phyloP scores from a whole-genome alignment of 1,140 invertebrate species.

The Trichoplusia ni region DNA sequence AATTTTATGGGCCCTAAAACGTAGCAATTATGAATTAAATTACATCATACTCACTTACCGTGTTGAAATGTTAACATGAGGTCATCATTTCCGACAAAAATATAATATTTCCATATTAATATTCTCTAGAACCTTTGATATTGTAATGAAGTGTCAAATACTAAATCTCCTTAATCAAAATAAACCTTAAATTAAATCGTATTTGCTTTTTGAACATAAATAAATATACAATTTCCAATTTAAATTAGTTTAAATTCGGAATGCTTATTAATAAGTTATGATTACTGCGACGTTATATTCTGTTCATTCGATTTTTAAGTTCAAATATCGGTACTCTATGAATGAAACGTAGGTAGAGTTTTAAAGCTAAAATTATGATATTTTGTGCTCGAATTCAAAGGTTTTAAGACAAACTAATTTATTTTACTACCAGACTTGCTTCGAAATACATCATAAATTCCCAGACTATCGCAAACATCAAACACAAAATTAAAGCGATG shows the following conservation, averaged over 20 bases:
- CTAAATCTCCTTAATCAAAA: no score
- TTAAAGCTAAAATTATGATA: slow-evolving; percentile 39
- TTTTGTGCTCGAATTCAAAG: slow-evolving; percentile 29
- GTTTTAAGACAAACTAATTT: slow-evolving; percentile 48
- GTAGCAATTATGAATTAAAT: not conserved
- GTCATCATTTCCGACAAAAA: not conserved
- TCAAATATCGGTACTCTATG: slow-evolving; percentile 10
- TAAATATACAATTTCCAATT: no score
- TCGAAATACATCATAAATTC: slow-evolving; percentile 35
- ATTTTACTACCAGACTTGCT: slow-evolving; percentile 43
- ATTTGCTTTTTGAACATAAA: no score
- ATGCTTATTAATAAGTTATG: no score
- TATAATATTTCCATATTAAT: not conserved
- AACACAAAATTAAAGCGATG: slow-evolving; percentile 24
- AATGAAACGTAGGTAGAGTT: slow-evolving; percentile 17
- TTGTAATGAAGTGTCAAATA: no score
- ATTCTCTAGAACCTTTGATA: not conserved
- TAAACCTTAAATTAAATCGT: no score
- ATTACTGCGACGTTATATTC: no score
- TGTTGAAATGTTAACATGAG: not conserved
- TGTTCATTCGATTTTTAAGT: no score
- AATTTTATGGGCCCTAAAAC: not conserved
- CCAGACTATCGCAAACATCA: slow-evolving; percentile 28
- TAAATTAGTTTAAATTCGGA: no score
- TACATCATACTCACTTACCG: not conserved